These are phyloP conservation scores for Cryptus armator DNA, from an alignment of 2,888 invertebrate genomes.

Conservation along the genomic window DNA sequence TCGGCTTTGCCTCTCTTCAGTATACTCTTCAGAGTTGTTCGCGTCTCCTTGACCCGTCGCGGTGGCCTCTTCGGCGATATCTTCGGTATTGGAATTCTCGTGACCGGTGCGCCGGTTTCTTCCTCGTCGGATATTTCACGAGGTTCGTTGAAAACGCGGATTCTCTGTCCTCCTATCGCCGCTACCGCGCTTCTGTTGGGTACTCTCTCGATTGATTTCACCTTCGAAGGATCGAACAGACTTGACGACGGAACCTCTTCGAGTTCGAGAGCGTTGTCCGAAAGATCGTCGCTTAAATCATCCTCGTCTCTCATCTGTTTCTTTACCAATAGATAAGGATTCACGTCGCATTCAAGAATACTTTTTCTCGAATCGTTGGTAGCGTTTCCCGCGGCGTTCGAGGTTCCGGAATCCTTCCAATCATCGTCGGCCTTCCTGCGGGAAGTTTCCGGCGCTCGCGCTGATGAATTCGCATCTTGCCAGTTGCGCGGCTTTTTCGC, in stretches of 20 bases:
- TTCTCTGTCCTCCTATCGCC: slow-evolving; percentile 90
- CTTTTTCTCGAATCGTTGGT: slow-evolving; percentile 86
- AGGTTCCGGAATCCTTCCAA: slow-evolving; percentile 66
- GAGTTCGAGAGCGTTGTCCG: slow-evolving; percentile 79
- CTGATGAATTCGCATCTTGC: slow-evolving; percentile 67
- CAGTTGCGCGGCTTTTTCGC: slow-evolving; percentile 73
- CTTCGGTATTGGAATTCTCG: slow-evolving; percentile 83
- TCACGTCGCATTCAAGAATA: slow-evolving; percentile 93
- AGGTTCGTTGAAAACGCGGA: slow-evolving; percentile 88
- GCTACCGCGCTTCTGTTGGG: slow-evolving; percentile 80
- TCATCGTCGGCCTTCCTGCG: slow-evolving; percentile 66
- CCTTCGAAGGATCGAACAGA: slow-evolving; percentile 82
- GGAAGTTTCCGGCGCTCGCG: slow-evolving; percentile 37
- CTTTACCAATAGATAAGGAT: slow-evolving; percentile 93
- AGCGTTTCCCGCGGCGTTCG: slow-evolving; percentile 18
- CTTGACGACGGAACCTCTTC: slow-evolving; percentile 73
- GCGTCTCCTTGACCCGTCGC: slow-evolving; percentile 86
- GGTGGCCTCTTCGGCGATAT: slow-evolving; percentile 89
- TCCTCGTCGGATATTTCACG: slow-evolving; percentile 78
- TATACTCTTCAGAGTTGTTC: slow-evolving; percentile 80
- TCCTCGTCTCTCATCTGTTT: slow-evolving; percentile 80
- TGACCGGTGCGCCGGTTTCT: slow-evolving; percentile 69
- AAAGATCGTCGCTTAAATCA: slow-evolving; percentile 84
- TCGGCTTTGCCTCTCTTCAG: slow-evolving; percentile 78
- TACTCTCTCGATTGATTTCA: slow-evolving; percentile 83